Conservation (phyloP, 1,140 invertebrate species). For the Bemisia tabaci region DNA sequence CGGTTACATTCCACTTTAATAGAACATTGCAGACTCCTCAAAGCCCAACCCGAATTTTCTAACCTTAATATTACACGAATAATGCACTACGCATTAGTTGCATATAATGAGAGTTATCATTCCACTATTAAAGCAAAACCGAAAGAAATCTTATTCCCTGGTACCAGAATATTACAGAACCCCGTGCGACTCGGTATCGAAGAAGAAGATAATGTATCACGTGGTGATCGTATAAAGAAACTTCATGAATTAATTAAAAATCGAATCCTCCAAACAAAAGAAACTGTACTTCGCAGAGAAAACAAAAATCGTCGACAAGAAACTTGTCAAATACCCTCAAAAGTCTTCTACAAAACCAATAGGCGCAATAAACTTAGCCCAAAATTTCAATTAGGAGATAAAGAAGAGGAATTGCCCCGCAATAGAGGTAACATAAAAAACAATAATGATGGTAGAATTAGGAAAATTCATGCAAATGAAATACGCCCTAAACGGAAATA, state of each 20-base stretch:
- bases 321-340: not conserved
- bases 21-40: not conserved
- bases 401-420: not conserved
- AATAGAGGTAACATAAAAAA: not conserved
- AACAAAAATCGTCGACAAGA: not conserved
- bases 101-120: not conserved
- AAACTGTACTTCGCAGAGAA: not conserved
- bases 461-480: not conserved
- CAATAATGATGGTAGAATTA: not conserved
- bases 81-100: not conserved
- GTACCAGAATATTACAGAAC: not conserved
- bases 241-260: not conserved
- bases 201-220: not conserved
- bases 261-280: not conserved
- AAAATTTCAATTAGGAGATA: not conserved
- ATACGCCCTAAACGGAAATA: not conserved
- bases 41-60: not conserved
- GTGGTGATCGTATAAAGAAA: not conserved
- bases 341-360: not conserved
- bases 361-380: not conserved
- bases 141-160: not conserved
- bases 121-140: not conserved
- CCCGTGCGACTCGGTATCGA: not conserved
- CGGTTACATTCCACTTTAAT: not conserved
- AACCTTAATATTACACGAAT: not conserved